These are phyloP conservation scores for Ormyrus pomaceus DNA, from an alignment of 2,888 invertebrate genomes.

Conservation along the genomic window DNA sequence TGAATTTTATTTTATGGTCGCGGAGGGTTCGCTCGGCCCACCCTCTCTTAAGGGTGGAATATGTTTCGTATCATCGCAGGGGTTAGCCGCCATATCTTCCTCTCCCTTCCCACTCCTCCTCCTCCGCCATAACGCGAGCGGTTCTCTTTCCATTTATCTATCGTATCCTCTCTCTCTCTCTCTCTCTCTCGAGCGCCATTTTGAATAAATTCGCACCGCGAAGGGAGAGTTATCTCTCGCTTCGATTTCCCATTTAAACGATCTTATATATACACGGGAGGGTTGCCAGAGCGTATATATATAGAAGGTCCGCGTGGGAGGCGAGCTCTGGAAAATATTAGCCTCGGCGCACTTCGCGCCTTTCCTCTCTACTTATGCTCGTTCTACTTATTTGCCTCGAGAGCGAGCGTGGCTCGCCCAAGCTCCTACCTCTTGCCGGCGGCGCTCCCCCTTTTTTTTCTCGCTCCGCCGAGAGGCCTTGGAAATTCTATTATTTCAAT, in stretches of 20 bases:
- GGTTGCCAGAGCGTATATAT: slow-evolving; percentile 30
- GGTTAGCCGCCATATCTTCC: slow-evolving; percentile 68
- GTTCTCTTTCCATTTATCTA: slow-evolving; percentile 15
- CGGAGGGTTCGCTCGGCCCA: slow-evolving; percentile 55
- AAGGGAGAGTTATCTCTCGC: slow-evolving; percentile 74
- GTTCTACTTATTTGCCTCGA: slow-evolving; percentile 37
- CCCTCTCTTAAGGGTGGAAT: slow-evolving; percentile 68
- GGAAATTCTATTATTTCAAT: slow-evolving; percentile 50
- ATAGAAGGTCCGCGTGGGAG: neutral
- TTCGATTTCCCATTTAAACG: slow-evolving; percentile 76
- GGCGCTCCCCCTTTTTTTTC: too few species aligned
- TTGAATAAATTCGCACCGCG: slow-evolving; percentile 74
- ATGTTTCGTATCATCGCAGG: slow-evolving; percentile 76
- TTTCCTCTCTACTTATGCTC: slow-evolving; percentile 50
- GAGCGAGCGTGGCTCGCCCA: neutral
- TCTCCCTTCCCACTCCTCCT: slow-evolving; percentile 67
- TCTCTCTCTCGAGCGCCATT: slow-evolving; percentile 68
- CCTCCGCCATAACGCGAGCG: slow-evolving; percentile 54
- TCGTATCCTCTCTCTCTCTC: slow-evolving; percentile 12
- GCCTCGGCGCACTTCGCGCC: slow-evolving; percentile 58
- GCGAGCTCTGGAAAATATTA: slow-evolving; percentile 67
- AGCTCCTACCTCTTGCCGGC: too few species aligned
- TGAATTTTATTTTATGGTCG: slow-evolving; percentile 75
- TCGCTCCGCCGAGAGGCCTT: neutral
- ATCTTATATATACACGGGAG: slow-evolving; percentile 67